Base-by-base conservation (phyloP, 2,888 invertebrate species). In the Acanthosoma haemorrhoidale region DNA sequence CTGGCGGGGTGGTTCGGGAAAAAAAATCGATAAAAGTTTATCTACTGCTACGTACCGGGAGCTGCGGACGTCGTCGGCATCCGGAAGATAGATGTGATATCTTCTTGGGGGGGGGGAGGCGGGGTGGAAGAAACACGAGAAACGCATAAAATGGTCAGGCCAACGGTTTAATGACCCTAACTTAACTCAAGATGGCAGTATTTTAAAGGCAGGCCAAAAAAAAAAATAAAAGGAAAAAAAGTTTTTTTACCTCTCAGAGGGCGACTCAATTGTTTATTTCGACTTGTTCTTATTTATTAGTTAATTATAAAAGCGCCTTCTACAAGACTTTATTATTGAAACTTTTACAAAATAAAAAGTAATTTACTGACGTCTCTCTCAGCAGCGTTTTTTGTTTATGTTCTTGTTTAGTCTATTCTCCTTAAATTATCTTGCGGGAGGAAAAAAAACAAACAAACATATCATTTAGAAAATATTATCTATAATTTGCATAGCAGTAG, bases 71-170 rank as follows among this genome's bases (percentile, higher is more conserved):
- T 51, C 51, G 51, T 51, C 51, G 29, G 51, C 25, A n/a, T n/a
- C 21, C 1, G 13, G 2, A 29, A 25, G 25, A 25, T 25, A 51
- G 29, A 25, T 51, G 51, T 51, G 21, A 51, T 25, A 25, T n/a
- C 51, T 9, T 6, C 21, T 21, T n/a, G 51, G 51, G n/a, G n/a
- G n/a, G n/a, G n/a, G n/a, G n/a, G n/a, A n/a, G n/a, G n/a, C n/a
- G n/a, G n/a, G n/a, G n/a, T n/a, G n/a, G n/a, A n/a, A n/a, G n/a
- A 51, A 51, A 51, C 51, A 51, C 8, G 51, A 51, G 51, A 51
- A 51, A 51, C 51, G 51, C 51, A 51, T 51, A 51, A 51, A 51
- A 51, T 51, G 51, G 51, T 2, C n/a, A n/a, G n/a, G 51, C 21
- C 21, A 51, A 25, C 21, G 25, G 51, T 51, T 51, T 51, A 51